Conservation (phyloP, 2,797 vertebrate genomes). For the Orestias chungarensis region DNA sequence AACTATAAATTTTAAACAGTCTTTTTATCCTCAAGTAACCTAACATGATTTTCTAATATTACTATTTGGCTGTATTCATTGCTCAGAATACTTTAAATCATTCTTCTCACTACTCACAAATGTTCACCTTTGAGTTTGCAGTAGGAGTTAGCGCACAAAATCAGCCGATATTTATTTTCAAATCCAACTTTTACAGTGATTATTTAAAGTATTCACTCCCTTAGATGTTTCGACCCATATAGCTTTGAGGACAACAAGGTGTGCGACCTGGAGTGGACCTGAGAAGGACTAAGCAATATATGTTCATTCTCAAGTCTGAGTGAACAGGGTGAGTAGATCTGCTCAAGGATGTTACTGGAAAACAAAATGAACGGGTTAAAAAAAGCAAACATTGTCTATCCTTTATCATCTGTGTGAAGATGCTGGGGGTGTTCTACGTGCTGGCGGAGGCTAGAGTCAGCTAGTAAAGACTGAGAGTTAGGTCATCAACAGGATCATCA, state of each 20-base stretch:
- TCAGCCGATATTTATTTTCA: background rate
- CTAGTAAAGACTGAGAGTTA: background rate
- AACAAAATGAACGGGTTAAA: background rate
- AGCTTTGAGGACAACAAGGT: too few relatives aligned
- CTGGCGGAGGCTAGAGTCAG: background rate
- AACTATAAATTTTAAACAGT: conserved; percentile 43
- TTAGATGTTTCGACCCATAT: too few relatives aligned
- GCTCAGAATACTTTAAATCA: background rate
- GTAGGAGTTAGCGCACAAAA: background rate
- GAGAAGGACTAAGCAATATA: background rate
- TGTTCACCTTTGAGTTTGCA: background rate
- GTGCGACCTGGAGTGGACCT: too few relatives aligned
- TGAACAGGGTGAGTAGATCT: background rate
- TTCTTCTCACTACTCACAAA: background rate
- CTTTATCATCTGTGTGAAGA: background rate
- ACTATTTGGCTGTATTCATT: background rate
- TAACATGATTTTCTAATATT: conserved; percentile 21
- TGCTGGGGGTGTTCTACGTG: background rate
- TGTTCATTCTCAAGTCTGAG: background rate
- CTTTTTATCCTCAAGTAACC: conserved; percentile 31
- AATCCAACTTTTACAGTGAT: background rate
- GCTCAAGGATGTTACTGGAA: background rate
- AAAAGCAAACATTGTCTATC: background rate
- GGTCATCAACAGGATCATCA: background rate
- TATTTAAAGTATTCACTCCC: too few relatives aligned